Evolutionary conservation across 2,888 invertebrate genomes (phyloP), one percentile per base, ranked within the genome.

Genomic region (Xanthorhoe designata): DNA sequence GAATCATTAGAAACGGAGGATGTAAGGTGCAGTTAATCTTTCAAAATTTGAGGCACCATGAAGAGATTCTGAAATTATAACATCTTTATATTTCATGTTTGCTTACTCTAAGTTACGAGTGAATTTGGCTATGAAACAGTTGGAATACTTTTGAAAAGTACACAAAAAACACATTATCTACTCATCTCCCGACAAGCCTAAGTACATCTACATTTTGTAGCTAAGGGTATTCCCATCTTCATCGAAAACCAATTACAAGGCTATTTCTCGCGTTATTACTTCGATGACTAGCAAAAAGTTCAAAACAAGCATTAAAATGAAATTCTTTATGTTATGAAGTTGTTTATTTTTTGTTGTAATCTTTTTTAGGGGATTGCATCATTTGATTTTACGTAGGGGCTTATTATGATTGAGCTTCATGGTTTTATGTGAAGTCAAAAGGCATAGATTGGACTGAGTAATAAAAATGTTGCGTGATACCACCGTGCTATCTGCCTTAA

Each of bases 401-500:
- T 68, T 59, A 71, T 71, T 68, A 64, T 60, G 59, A 63, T 61
- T 50, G 52, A 64, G 59, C 61, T 61, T 54, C 52, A 52, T 55
- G 63, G 35, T 58, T 62, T 57, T 63, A 29, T 67, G 60, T 51
- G 47, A 47, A 55, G 63, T 57, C 38, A 63, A 60, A 66, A 56
- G 56, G 49, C 29, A 29, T 49, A 32, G 47, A 47, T 51, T 62
- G 49, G 56, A 42, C 19, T 55, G 49, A 51, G 15, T 15, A 42
- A 51, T 47, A 42, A 13, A 29, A 35, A 24, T 38, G 24, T 64
- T 79, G 81, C 78, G 77, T 83, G 81, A 59, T 84, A 84, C 84
- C 77, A 81, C 78, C 79, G 77, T 84, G 85, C 84, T 87, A 85
- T 82, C 78, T 85, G 86, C 85, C 85, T 86, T 74, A 73, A 76